Percentiles rank a stretch among this genome's conserved stretches.
Conservation (phyloP, 2,888 invertebrate species). For the Amblyteles armatorius region DNA sequence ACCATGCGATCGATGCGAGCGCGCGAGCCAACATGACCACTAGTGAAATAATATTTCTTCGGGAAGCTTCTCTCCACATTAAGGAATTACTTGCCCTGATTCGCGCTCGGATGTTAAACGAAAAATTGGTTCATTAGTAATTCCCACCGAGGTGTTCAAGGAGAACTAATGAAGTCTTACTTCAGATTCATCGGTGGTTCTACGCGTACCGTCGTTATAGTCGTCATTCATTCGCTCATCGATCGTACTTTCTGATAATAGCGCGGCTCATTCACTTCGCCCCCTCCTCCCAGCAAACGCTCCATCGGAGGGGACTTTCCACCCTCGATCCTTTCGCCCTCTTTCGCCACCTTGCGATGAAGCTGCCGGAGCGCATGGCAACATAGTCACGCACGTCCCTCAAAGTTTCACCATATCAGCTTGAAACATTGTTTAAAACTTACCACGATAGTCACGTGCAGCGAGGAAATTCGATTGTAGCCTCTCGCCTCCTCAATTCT, state of each 20-base stretch:
- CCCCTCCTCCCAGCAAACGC: neutral
- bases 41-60: neutral
- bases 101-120: neutral
- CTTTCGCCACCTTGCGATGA: neutral
- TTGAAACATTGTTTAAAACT: constrained; percentile 39
- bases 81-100: neutral
- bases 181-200: neutral
- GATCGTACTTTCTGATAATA: constrained; percentile 20
- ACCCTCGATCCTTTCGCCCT: constrained; percentile 17
- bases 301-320: neutral
- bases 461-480: constrained; percentile 16
- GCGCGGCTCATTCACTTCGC: constrained; percentile 23
- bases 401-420: constrained; percentile 28
- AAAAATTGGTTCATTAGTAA: neutral
- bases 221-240: constrained; percentile 26
- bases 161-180: neutral
- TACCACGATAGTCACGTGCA: constrained; percentile 12
- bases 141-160: neutral
- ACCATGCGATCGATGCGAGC: no score
- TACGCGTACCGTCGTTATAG: neutral
- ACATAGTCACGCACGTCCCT: constrained; percentile 40
- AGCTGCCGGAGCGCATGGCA: constrained; percentile 1
- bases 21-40: no score
- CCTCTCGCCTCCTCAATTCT: neutral
- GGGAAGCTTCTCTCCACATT: neutral